A percentile compares a stretch with the other conserved stretches of the same genome.
phyloP scores from a whole-genome alignment of 1,140 invertebrate species.

The Chlorops oryzae region DNA sequence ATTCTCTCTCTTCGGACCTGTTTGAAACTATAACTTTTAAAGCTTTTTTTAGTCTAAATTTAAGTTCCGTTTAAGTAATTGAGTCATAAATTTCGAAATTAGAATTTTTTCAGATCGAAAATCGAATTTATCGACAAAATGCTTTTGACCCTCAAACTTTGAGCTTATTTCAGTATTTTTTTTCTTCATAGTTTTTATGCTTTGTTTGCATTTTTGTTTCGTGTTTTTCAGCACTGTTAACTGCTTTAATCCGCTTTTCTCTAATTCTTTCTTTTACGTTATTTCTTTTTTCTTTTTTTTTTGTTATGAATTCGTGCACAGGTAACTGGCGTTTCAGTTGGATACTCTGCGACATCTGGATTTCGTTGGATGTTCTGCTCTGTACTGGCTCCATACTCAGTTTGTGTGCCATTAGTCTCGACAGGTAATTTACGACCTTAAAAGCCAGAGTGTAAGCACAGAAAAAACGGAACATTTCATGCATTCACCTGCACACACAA shows the following conservation, averaged over 20 bases:
- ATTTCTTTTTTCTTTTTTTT: not conserved
- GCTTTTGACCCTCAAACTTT: no score
- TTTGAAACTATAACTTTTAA: no score
- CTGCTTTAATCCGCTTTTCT: not conserved
- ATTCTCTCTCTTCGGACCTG: no score
- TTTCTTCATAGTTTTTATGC: not conserved
- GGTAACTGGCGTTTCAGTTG: slow-evolving; percentile 74
- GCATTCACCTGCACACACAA: slow-evolving; percentile 16
- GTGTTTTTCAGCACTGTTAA: not conserved
- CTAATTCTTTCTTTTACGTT: not conserved
- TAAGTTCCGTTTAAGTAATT: no score
- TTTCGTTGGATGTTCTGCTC: slow-evolving; percentile 85
- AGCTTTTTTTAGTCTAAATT: no score
- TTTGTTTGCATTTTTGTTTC: not conserved
- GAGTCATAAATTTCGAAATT: no score
- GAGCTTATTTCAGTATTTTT: not conserved
- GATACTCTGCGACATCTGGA: slow-evolving; percentile 80
- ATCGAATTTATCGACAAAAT: no score
- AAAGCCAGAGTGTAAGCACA: no score
- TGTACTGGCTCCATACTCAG: slow-evolving; percentile 81
- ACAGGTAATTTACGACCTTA: slow-evolving; percentile 50
- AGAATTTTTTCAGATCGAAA: no score
- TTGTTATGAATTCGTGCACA: no score
- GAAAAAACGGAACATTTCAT: not conserved
- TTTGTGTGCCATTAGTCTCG: slow-evolving; percentile 77